A percentile compares a stretch with the other conserved stretches of the same genome.
Conservation (phyloP, 2,113 vertebrate species). For the Poicephalus meyeri region DNA sequence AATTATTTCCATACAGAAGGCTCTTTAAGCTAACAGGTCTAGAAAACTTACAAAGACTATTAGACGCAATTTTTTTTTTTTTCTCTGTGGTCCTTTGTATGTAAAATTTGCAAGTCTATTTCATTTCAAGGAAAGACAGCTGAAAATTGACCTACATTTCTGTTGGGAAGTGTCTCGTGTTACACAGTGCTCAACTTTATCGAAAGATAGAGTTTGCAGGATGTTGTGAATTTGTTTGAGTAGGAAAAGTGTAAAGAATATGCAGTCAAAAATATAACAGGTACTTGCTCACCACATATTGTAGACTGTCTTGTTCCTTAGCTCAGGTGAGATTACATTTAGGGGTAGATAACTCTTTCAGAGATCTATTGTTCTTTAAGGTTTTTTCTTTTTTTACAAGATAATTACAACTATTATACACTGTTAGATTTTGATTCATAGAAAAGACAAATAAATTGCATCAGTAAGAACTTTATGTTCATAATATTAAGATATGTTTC, state of each 20-base stretch:
- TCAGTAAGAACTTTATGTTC: slow-evolving; percentile 23
- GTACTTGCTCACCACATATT: neutral
- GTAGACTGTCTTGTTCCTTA: slow-evolving; percentile 4
- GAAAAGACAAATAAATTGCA: slow-evolving; percentile 55
- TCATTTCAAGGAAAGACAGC: neutral
- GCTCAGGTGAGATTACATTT: slow-evolving; percentile 10
- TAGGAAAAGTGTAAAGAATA: neutral
- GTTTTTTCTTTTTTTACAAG: neutral
- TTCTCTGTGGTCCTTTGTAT: slow-evolving; percentile 7
- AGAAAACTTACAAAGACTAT: neutral
- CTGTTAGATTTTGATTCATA: slow-evolving; percentile 39
- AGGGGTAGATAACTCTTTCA: neutral
- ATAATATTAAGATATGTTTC: slow-evolving; percentile 64
- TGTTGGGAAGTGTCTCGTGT: neutral
- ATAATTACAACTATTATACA: slow-evolving; percentile 62
- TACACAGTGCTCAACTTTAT: neutral
- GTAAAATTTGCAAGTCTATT: neutral
- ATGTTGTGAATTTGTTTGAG: neutral
- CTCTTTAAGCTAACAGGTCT: neutral
- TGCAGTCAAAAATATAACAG: neutral
- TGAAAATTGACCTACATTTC: slow-evolving; percentile 61
- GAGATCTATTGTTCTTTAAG: slow-evolving; percentile 33
- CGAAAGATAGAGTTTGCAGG: neutral
- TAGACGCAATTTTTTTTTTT: slow-evolving; percentile 8
- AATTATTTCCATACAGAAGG: slow-evolving; percentile 14